Base-by-base conservation (phyloP, 1,140 invertebrate genomes). In the Caenorhabditis briggsae region DNA sequence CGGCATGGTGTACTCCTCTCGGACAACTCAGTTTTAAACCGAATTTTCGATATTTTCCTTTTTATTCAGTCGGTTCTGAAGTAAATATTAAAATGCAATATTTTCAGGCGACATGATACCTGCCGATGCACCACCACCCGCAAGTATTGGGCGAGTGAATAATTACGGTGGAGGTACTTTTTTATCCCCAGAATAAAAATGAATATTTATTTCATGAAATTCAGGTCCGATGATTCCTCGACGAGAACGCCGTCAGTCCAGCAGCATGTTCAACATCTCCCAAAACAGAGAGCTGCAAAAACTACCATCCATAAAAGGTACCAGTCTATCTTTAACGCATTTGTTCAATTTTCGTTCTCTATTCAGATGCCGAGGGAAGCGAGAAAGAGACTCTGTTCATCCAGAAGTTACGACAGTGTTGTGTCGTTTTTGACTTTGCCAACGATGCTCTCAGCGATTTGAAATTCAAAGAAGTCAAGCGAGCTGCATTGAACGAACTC, bases 291-390 rank as follows among this genome's bases (percentile, higher is more conserved):
- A 84, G 23, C 46, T 84, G 11, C 33, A 43, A 43, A 84, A 50
- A 23, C 59, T 84, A 12, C 56, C 83, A 50, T 9, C 33, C 2
- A 84, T 84, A 6, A 84, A 84, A 84, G 83, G 83, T 84, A 56
- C 3, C 33, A 33, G 3, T 33, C 33, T 3, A 56, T 33, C 16
- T 6, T 53, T 23, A 50, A 55, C 5, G n/a, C 2, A 20, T 1
- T 41, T 86, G 82, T 82, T 86, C 43, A 86, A 46, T 50, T 59
- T 2, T 59, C 9, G 18, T 50, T 70, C 74, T 5, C 20, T 82
- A 84, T 94, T 48, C 94, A 98, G 98, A 99, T 94, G 96, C 96
- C 43, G 94, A 96, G 20, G 48, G 65, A 5, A 70, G 20, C 25
- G 94, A 94, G 61, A 93, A 94, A 88, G 93, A 93, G 82, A 92